Evolutionary conservation across 2,113 vertebrate genomes (phyloP), one percentile per base, ranked within the genome.

Genomic region (Anas platyrhynchos): DNA sequence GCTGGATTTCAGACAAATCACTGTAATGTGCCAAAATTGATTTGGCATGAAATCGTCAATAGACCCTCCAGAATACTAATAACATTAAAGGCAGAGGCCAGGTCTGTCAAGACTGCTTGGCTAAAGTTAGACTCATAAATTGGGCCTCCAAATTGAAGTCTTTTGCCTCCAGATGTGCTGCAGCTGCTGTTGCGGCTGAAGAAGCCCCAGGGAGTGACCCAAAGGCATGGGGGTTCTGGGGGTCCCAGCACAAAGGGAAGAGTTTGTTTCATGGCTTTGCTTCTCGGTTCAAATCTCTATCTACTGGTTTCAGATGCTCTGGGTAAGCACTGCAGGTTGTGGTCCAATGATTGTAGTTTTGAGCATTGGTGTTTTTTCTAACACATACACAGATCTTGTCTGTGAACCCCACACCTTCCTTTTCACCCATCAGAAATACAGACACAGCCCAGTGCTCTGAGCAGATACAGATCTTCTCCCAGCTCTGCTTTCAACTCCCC

Each of bases 1-100:
- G 31, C 83, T 97, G 96, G 93, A 83, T 88, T 96, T 96, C 91
- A 91, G 89, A 94, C 96, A 97, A 97, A 93, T 96, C 88, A 76
- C 63, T 93, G 92, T 87, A 92, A 92, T 84, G 68, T 92, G 93
- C 91, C 95, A 94, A 95, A 96, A 96, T 94, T 94, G 92, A 91
- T 96, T 94, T 97, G 96, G 96, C 95, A 76, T 81, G 88, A 91
- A 94, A 93, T 84, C 81, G 11, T 87, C 85, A 76, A 71, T 83
- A 93, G 67, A 74, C 61, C 36, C 78, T 95, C 65, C 75, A 92
- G 95, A 94, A 96, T 96, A 74, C 91, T 86, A 93, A 97, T 63
- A 58, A 46, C 66, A 86, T 84, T 91, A 95, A 81, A 86, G 67
- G 65, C 86, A 92, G 66, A 81, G 75, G 46, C 91, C 93, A 95